Conservation (phyloP, 2,113 vertebrate species). For the Ictalurus punctatus region DNA sequence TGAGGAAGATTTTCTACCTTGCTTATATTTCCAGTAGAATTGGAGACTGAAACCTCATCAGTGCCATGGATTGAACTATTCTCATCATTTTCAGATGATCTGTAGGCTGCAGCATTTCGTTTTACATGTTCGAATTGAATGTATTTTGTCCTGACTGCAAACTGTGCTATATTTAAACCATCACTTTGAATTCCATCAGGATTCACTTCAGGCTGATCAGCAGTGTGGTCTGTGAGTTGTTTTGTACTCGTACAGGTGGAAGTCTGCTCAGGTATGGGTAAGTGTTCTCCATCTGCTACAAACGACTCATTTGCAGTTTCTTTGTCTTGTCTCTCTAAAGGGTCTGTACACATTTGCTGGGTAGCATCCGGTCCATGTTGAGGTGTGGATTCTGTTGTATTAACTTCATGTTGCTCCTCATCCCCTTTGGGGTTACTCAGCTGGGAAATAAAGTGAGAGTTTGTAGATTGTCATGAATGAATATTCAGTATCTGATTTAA, state of each 20-base stretch:
- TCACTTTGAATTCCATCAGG: neutral
- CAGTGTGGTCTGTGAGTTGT: neutral
- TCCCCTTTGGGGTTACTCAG: slow-evolving; percentile 15
- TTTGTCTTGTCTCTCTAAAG: neutral
- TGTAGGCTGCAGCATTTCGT: neutral
- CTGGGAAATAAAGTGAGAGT: slow-evolving; percentile 17
- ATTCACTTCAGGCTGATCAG: neutral
- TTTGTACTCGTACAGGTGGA: neutral
- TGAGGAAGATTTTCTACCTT: neutral
- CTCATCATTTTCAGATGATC: slow-evolving; percentile 19
- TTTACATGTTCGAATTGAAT: neutral
- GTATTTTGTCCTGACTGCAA: slow-evolving; percentile 9
- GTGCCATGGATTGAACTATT: slow-evolving; percentile 30
- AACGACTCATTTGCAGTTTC: neutral
- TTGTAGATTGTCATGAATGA: neutral
- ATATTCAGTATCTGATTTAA: neutral
- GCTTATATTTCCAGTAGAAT: neutral
- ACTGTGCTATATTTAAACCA: slow-evolving; percentile 19
- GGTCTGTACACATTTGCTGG: neutral
- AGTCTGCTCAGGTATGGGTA: neutral
- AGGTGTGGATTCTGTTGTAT: neutral
- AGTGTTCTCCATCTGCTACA: neutral
- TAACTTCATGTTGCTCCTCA: neutral
- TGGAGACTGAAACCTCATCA: slow-evolving; percentile 24
- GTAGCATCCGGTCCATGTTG: neutral